Base-by-base conservation (phyloP, 2,797 vertebrate genomes). In the Bufotes viridis region DNA sequence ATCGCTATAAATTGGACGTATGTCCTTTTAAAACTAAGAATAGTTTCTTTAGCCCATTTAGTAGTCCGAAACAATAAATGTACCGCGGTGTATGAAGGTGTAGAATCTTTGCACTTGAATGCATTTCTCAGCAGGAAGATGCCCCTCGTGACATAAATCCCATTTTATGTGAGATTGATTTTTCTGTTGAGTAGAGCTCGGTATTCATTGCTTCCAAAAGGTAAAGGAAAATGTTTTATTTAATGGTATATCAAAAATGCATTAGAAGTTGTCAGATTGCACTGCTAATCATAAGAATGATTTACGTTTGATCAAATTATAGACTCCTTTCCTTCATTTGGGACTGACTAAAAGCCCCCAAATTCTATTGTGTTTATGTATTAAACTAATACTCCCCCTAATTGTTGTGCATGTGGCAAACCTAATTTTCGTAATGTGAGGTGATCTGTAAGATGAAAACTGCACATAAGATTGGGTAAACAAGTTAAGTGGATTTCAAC, bases 171-270 rank as follows among this genome's bases (percentile, higher is more conserved):
- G 84, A 86, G 83, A 89, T 86, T 86, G 84, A 89, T 89, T 89
- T 89, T 72, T 70, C 70, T 78, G 42, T 81, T 86, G 84, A 86
- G 76, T 81, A 14, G 84, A 89, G n/a, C 84, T 69, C 26, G 87
- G 78, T 81, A 86, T 89, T 89, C 78, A 85, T 74, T 69, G 78
- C 78, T 89, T 89, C 81, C 83, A 89, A 75, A 78, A 69, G 65
- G 88, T 86, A 78, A 75, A 87, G 81, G 70, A 89, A 86, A 82
- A 86, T 89, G 87, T 86, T 85, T 88, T 82, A 86, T 89, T 86
- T 89, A 89, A 89, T 70, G 58, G 83, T 86, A 63, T 65, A 86
- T 86, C 84, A 82, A 81, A 86, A 86, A 76, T 86, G 53, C 88
- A 89, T 67, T 89, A 86, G 26, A 55, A 58, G 29, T 89, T 89